phyloP scores from a whole-genome alignment of 2,888 invertebrate species.

The Leucoptera coffeella region DNA sequence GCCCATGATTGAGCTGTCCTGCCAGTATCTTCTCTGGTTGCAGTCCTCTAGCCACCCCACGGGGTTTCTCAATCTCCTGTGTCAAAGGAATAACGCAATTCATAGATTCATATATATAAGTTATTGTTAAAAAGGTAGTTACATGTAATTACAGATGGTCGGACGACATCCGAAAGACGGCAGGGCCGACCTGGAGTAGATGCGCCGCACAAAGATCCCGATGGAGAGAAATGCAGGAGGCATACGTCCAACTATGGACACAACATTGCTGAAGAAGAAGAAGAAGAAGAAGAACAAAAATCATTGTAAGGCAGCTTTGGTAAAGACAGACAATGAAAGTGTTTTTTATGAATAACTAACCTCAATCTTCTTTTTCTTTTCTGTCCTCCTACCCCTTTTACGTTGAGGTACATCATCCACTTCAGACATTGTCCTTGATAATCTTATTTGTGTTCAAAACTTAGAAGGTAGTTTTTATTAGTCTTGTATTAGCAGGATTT shows the following conservation, averaged over 20 bases:
- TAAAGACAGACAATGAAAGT: no score
- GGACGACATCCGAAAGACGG: neutral
- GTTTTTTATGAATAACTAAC: constrained; percentile 4
- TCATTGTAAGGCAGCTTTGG: no score
- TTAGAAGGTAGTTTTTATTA: no score
- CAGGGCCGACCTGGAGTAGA: no score
- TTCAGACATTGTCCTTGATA: no score
- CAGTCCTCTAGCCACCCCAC: constrained; percentile 74
- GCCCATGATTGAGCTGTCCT: constrained; percentile 83
- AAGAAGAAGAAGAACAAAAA: no score
- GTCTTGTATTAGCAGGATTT: no score
- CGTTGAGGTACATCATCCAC: no score
- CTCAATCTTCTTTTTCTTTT: constrained; percentile 8
- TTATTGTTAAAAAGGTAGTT: neutral
- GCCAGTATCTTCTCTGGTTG: constrained; percentile 84
- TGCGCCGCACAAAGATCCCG: neutral
- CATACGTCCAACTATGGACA: no score
- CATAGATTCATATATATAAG: neutral
- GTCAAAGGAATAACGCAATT: constrained; percentile 8
- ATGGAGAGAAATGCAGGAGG: neutral
- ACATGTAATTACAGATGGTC: neutral
- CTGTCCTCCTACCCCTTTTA: constrained; percentile 17
- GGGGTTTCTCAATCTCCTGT: constrained; percentile 56
- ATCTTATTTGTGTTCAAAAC: no score
- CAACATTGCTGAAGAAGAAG: no score